These are phyloP conservation scores for Megaceryle torquata DNA, from an alignment of 2,113 vertebrate genomes.

Conservation along the genomic window DNA sequence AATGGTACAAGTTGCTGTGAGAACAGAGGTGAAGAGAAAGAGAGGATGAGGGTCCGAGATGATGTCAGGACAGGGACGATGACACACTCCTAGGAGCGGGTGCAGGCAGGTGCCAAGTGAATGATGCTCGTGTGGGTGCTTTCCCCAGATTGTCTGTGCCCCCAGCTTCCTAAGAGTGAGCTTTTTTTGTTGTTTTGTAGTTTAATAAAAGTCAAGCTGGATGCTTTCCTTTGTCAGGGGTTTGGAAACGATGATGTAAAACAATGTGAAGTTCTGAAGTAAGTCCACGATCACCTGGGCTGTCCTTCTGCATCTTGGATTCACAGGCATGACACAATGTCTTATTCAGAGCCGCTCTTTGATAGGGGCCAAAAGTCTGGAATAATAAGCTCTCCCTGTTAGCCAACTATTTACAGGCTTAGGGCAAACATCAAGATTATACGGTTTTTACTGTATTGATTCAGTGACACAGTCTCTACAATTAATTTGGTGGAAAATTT, in stretches of 20 bases:
- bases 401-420: not conserved
- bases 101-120: not conserved
- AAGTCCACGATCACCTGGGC: not conserved
- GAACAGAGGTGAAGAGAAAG: not conserved
- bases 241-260: not conserved
- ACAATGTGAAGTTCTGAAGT: not conserved
- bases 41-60: not conserved
- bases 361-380: not conserved
- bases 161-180: not conserved
- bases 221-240: not conserved
- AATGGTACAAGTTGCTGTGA: not conserved
- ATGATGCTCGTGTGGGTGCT: too few species aligned
- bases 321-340: not conserved
- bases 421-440: not conserved
- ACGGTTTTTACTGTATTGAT: not conserved
- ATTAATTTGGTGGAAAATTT: not conserved
- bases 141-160: not conserved
- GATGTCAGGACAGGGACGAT: not conserved
- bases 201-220: not conserved
- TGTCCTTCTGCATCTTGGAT: not conserved
- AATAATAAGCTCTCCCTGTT: not conserved
- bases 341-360: not conserved
- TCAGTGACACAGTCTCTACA: not conserved
- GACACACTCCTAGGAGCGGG: rapidly evolving
- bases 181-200: not conserved